These are phyloP conservation scores for Pachyseris speciosa DNA, from an alignment of 64 coral and sea anemone species.

Conservation along the genomic window DNA sequence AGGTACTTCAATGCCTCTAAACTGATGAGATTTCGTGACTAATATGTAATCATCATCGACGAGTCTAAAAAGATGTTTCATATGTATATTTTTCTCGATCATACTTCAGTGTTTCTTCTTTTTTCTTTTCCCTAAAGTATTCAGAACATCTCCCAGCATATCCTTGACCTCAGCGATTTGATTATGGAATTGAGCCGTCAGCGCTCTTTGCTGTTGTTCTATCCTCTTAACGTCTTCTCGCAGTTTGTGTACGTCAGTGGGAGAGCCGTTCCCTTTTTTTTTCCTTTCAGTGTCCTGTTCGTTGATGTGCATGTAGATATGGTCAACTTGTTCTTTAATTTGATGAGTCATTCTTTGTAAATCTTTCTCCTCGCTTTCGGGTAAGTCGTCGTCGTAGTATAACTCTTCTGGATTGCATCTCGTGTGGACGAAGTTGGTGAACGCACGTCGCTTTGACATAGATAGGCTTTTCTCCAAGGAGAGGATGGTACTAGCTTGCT, in stretches of 20 bases:
- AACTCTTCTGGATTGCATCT: slow-evolving; percentile 85
- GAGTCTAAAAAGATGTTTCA: too few relatives aligned
- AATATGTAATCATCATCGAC: too few relatives aligned
- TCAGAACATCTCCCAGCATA: slow-evolving; percentile 36
- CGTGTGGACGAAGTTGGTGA: slow-evolving; percentile 90
- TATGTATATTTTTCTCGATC: neutral
- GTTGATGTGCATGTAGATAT: slow-evolving; percentile 60
- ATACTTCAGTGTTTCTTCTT: neutral
- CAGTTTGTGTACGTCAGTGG: slow-evolving; percentile 47
- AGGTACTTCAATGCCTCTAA: too few relatives aligned
- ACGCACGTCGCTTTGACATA: slow-evolving; percentile 52
- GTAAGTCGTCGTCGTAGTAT: slow-evolving; percentile 89
- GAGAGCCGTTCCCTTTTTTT: neutral
- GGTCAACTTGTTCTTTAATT: slow-evolving; percentile 85
- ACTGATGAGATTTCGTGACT: too few relatives aligned
- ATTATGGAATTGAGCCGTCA: slow-evolving; percentile 77
- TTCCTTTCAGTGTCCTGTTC: slow-evolving; percentile 39
- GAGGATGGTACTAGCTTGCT: slow-evolving; percentile 84
- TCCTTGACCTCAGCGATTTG: slow-evolving; percentile 85
- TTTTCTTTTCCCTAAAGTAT: slow-evolving; percentile 33
- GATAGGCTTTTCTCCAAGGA: slow-evolving; percentile 83
- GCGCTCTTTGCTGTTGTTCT: slow-evolving; percentile 76
- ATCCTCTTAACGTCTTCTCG: slow-evolving; percentile 59
- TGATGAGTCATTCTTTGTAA: slow-evolving; percentile 94
- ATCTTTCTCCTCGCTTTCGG: slow-evolving; percentile 76